These are phyloP conservation scores for Xestia sexstrigata DNA, from an alignment of 2,888 invertebrate species.

Conservation along the genomic window DNA sequence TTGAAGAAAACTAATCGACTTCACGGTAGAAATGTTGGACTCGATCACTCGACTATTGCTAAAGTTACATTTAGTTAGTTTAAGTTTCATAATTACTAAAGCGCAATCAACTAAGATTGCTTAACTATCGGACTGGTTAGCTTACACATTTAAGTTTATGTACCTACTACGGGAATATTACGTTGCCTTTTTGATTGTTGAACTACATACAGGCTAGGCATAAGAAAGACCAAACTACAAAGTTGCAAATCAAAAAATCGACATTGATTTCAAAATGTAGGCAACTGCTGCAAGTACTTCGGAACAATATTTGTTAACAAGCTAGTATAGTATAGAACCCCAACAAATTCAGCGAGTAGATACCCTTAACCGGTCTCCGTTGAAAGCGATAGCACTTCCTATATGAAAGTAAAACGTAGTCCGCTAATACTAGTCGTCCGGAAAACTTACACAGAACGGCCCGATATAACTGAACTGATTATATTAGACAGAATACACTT, in stretches of 20 bases:
- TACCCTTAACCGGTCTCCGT: conserved; percentile 86
- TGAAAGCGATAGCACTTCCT: conserved; percentile 90
- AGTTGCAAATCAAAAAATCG: background rate
- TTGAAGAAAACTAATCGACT: background rate
- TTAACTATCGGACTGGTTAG: conserved; percentile 22
- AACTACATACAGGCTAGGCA: background rate
- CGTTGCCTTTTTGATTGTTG: conserved; percentile 2
- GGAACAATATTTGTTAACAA: conserved; percentile 37
- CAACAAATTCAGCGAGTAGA: conserved; percentile 74
- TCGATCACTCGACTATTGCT: background rate
- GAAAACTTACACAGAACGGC: conserved; percentile 78
- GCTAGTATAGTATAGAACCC: conserved; percentile 39
- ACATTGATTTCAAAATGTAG: conserved; percentile 4
- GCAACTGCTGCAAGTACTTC: background rate
- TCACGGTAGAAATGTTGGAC: conserved; percentile 1
- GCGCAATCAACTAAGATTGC: conserved; percentile 33
- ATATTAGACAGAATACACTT: conserved; percentile 56
- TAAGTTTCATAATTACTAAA: conserved; percentile 28
- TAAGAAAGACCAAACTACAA: background rate
- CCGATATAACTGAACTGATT: conserved; percentile 70
- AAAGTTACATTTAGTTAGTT: conserved; percentile 11
- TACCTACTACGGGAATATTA: conserved; percentile 27
- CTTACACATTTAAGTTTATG: conserved; percentile 9
- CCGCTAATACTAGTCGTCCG: conserved; percentile 76
- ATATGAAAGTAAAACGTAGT: conserved; percentile 89